These are phyloP conservation scores for Andrena camellia DNA, from an alignment of 2,888 invertebrate genomes.

Conservation along the genomic window DNA sequence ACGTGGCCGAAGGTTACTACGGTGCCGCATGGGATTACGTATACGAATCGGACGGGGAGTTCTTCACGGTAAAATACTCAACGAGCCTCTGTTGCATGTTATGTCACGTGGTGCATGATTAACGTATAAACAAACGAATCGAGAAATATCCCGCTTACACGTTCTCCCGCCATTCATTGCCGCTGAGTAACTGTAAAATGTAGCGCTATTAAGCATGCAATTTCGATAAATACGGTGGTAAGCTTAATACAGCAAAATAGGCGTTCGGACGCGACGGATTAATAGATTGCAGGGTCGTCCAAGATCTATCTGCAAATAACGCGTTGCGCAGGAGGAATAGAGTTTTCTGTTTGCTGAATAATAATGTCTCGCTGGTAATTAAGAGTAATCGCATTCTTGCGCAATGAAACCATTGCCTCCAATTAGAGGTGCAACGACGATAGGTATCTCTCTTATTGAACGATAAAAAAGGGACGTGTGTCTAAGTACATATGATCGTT, in stretches of 20 bases:
- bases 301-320: too few species aligned
- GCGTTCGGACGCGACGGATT: background rate
- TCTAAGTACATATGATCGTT: too few species aligned
- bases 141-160: background rate
- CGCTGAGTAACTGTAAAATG: background rate
- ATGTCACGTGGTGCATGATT: slow-evolving; percentile 50
- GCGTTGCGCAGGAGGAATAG: too few species aligned
- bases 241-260: background rate
- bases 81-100: slow-evolving; percentile 41
- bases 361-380: too few species aligned
- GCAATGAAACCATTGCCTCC: too few species aligned
- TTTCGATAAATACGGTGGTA: background rate
- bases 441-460: too few species aligned
- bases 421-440: too few species aligned
- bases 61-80: slow-evolving; percentile 14
- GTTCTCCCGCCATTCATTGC: background rate
- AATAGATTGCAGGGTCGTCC: too few species aligned
- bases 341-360: too few species aligned
- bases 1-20: slow-evolving; percentile 45
- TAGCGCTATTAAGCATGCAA: background rate
- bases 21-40: slow-evolving; percentile 41
- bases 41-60: slow-evolving; percentile 31
- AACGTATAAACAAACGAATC: slow-evolving; percentile 47
- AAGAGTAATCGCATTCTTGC: too few species aligned
- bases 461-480: too few species aligned